These are phyloP conservation scores for Dryomyza anilis DNA, from an alignment of 2,888 invertebrate species.

Conservation along the genomic window DNA sequence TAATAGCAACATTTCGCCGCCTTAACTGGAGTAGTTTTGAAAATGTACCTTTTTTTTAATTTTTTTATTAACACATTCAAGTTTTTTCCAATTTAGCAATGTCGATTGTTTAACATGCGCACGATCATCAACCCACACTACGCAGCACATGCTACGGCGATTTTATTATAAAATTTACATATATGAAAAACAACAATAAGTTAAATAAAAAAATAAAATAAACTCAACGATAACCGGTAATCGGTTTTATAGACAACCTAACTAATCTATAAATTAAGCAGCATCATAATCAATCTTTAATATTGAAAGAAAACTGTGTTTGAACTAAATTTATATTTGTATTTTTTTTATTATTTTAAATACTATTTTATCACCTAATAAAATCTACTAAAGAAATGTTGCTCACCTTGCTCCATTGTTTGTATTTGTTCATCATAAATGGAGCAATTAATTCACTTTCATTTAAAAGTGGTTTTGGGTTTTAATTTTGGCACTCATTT, in stretches of 20 bases:
- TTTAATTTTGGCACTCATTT: background rate
- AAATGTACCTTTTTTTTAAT: too few species aligned
- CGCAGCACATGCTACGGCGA: too few species aligned
- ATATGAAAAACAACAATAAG: too few species aligned
- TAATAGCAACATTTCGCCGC: too few species aligned
- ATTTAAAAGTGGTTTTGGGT: background rate
- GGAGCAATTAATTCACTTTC: slow-evolving; percentile 9
- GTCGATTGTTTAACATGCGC: too few species aligned
- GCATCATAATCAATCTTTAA: slow-evolving; percentile 2
- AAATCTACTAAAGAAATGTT: background rate
- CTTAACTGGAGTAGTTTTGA: too few species aligned
- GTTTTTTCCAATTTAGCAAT: too few species aligned
- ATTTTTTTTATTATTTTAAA: too few species aligned
- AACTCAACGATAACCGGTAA: background rate
- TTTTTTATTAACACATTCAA: too few species aligned
- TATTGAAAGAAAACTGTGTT: background rate
- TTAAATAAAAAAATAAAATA: too few species aligned
- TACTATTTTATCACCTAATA: background rate
- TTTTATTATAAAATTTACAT: too few species aligned
- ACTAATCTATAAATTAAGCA: background rate
- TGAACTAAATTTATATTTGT: background rate
- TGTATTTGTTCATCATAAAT: background rate
- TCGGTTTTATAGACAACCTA: background rate
- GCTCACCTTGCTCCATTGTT: background rate
- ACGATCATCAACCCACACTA: too few species aligned